Evolutionary conservation across 2,888 invertebrate genomes (phyloP), one percentile per base, ranked within the genome.

Genomic region (Protophormia terraenovae): DNA sequence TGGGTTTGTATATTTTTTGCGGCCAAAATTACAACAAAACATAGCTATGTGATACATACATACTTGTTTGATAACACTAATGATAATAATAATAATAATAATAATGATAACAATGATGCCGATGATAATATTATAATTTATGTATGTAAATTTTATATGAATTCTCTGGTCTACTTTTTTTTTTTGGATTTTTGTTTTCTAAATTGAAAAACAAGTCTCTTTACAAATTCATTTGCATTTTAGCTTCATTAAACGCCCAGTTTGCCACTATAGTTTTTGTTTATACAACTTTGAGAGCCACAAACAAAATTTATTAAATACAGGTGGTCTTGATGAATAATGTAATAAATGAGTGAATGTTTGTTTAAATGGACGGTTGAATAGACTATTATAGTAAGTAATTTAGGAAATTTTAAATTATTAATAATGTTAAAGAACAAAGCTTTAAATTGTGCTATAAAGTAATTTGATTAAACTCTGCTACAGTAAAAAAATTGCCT

Each of bases 191-290:
- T 47, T 47, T 47, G 10, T 12, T 22, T 53, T 53, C 12, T 22
- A 24, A 53, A 53, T 24, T 24, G 10, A 53, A 53, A 53, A 53
- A 41, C 2, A 14, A n/a, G n/a, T 47, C 8, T 47, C 19, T 47
- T 8, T 10, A 62, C 38, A 35, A 38, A n/a, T 14, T 62, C 62
- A 62, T 62, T 62, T 24, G 62, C 62, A 62, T 62, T 38, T 58
- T 22, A 38, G 62, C 7, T 62, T 62, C 19, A 62, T 62, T 62
- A 38, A 62, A 38, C 22, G 35, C 35, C 38, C 22, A 22, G 38
- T 38, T 62, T 62, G 16, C 22, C 14, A 16, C 32, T 22, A 62
- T 14, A 22, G 16, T 3, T 62, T 22, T 35, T 38, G 35, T 62
- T 62, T 62, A 12, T 22, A 16, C 35, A 32, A 60, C 16, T 19